A percentile compares a stretch with the other conserved stretches of the same genome.
phyloP scores from a whole-genome alignment of 2,888 invertebrate genomes.

The Metallyticus violacea region DNA sequence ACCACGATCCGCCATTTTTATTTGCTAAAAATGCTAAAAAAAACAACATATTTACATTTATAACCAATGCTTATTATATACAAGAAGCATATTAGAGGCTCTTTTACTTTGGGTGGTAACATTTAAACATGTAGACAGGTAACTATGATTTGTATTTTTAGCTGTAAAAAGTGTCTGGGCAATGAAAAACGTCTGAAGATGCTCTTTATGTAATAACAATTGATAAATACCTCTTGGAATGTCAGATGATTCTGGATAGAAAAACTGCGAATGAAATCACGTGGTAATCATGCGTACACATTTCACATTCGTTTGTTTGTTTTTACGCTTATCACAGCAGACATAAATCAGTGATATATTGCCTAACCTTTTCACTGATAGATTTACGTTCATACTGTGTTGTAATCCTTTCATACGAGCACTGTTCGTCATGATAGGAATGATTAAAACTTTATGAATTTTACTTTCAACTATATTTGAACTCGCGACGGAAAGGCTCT shows the following conservation, averaged over 20 bases:
- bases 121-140: too few species aligned
- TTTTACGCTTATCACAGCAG: not conserved
- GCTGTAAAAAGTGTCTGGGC: too few species aligned
- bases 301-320: not conserved
- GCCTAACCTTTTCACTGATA: not conserved
- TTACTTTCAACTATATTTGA: too few species aligned
- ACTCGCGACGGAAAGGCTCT: not conserved
- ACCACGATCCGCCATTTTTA: too few species aligned
- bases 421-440: too few species aligned
- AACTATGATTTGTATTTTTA: too few species aligned
- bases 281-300: not conserved
- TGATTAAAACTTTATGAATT: too few species aligned
- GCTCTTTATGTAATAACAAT: not conserved
- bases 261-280: not conserved
- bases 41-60: too few species aligned
- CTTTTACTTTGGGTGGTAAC: too few species aligned
- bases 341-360: not conserved
- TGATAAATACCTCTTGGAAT: not conserved
- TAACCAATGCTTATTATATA: too few species aligned
- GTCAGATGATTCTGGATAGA: not conserved
- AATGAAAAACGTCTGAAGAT: not conserved
- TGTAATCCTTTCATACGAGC: not conserved
- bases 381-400: not conserved
- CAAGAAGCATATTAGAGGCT: too few species aligned
- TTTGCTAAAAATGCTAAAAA: too few species aligned